Percentiles rank a stretch among this genome's conserved stretches.
phyloP scores from a whole-genome alignment of 2,797 vertebrate genomes.

The Chaunax sp. region DNA sequence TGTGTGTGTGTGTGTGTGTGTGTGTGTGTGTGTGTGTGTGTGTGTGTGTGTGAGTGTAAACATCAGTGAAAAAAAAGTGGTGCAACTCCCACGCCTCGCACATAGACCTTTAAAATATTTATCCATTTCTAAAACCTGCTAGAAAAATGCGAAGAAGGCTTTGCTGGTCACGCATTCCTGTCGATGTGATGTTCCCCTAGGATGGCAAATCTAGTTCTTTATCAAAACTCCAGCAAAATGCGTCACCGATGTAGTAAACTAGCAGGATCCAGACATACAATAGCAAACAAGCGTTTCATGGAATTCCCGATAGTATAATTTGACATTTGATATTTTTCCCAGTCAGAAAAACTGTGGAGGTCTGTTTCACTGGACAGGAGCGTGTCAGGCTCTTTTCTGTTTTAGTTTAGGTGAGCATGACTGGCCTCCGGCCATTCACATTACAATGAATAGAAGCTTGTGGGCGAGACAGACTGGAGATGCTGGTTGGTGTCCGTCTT shows the following conservation, averaged over 20 bases:
- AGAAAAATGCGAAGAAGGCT: too few relatives aligned
- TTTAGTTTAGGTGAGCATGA: not conserved
- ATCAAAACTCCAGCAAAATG: too few relatives aligned
- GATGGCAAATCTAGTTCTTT: too few relatives aligned
- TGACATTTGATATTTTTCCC: constrained; percentile 20
- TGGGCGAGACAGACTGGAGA: not conserved
- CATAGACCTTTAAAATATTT: too few relatives aligned
- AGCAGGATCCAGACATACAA: constrained; percentile 6
- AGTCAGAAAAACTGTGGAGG: not conserved
- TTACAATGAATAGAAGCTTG: not conserved
- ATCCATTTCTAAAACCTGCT: too few relatives aligned
- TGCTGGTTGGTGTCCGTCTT: not conserved
- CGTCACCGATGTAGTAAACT: not conserved
- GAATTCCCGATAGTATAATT: not conserved
- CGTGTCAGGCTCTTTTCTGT: not conserved
- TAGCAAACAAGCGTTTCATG: not conserved
- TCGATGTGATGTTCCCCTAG: too few relatives aligned
- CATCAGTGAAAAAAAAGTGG: too few relatives aligned
- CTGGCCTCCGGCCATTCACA: not conserved
- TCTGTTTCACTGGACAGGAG: not conserved
- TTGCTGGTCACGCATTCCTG: too few relatives aligned
- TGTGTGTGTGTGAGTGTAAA: too few relatives aligned
- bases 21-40: too few relatives aligned
- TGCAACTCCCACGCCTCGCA: too few relatives aligned
- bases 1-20: too few relatives aligned